phyloP scores from a whole-genome alignment of 2,888 invertebrate genomes.

The Ennomos erosarius region DNA sequence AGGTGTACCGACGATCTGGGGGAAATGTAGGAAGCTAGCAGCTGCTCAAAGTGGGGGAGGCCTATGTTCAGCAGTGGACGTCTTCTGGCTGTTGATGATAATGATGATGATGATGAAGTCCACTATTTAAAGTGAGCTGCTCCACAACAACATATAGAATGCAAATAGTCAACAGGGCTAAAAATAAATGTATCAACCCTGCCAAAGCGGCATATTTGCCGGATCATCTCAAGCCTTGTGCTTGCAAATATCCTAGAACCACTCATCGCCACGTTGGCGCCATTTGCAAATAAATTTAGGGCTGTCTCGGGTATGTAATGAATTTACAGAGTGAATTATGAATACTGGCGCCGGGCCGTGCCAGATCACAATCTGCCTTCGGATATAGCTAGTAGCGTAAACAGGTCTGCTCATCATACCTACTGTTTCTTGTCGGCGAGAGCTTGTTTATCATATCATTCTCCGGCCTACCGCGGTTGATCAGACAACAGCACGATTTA shows the following conservation, averaged over 20 bases:
- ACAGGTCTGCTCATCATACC: constrained; percentile 67
- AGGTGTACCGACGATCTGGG: too few relatives aligned
- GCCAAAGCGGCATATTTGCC: constrained; percentile 31
- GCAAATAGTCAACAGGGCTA: too few relatives aligned
- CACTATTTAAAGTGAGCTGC: too few relatives aligned
- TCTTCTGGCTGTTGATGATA: too few relatives aligned
- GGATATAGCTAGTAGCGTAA: constrained; percentile 62
- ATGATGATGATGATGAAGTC: too few relatives aligned
- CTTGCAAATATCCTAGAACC: constrained; percentile 72
- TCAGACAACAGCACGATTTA: constrained; percentile 57
- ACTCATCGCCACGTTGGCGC: constrained; percentile 76
- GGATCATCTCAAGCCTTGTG: constrained; percentile 50
- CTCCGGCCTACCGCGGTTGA: constrained; percentile 48
- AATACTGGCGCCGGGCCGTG: constrained; percentile 69
- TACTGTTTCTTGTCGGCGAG: constrained; percentile 53
- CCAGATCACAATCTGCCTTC: constrained; percentile 74
- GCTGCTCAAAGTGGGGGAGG: too few relatives aligned
- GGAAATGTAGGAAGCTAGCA: too few relatives aligned
- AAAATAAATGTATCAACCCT: constrained; percentile 23
- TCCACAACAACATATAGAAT: too few relatives aligned
- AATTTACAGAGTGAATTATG: constrained; percentile 80
- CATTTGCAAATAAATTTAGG: constrained; percentile 82
- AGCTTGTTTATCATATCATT: constrained; percentile 60
- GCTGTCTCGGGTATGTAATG: constrained; percentile 78
- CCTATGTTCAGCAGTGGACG: too few relatives aligned